Conservation (phyloP, 1,140 invertebrate genomes). For the Brachionus paranguensis region DNA sequence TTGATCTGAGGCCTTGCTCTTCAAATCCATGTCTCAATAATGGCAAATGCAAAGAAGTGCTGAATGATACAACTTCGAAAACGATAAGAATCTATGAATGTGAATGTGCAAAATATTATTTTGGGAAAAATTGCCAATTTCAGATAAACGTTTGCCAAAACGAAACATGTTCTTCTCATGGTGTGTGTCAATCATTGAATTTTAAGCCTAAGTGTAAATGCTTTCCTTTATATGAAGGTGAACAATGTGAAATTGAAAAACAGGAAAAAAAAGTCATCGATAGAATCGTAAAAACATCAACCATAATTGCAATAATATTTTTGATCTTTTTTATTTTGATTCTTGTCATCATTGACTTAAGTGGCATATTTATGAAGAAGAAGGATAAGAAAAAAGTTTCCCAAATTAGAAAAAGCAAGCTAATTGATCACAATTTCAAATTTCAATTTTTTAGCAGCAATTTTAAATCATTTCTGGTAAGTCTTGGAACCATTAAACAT, state of each 20-base stretch:
- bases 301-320: neutral
- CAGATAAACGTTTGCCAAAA: neutral
- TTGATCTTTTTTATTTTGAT: neutral
- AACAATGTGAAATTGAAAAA: slow-evolving; percentile 5
- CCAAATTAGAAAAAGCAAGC: no score
- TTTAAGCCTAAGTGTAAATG: neutral
- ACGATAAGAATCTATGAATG: neutral
- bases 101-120: neutral
- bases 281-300: neutral
- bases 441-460: no score
- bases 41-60: neutral
- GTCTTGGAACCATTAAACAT: no score
- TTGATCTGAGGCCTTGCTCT: neutral
- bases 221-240: slow-evolving; percentile 12
- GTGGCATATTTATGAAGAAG: neutral
- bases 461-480: no score
- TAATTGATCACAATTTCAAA: no score
- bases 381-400: no score
- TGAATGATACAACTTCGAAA: neutral
- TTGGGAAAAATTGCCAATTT: neutral
- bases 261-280: neutral
- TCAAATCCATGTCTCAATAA: slow-evolving; percentile 16
- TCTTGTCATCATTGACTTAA: neutral
- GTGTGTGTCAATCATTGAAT: neutral
- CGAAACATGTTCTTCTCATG: neutral